Percentiles rank a stretch among this genome's conserved stretches.
These are phyloP conservation scores for Seriola aureovittata DNA, from an alignment of 2,113 vertebrate genomes.

Conservation along the genomic window DNA sequence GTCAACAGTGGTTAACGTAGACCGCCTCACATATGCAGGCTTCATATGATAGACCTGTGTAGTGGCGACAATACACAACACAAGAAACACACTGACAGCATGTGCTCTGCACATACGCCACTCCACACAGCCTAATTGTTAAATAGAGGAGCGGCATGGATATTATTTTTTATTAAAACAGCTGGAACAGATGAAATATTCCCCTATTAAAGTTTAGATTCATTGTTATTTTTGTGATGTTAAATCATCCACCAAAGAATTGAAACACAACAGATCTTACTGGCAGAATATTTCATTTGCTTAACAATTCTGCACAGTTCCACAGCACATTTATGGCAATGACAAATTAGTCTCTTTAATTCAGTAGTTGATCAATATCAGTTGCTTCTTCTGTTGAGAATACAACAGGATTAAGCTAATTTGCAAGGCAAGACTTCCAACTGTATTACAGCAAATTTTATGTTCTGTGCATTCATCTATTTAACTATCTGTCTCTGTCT, in stretches of 20 bases:
- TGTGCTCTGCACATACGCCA: background rate
- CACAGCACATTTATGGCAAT: background rate
- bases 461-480: background rate
- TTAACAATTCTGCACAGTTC: background rate
- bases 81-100: conserved; percentile 21
- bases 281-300: background rate
- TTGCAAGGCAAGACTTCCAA: background rate
- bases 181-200: background rate
- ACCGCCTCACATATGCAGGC: conserved; percentile 9
- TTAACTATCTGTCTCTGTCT: too few species aligned
- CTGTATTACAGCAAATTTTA: background rate
- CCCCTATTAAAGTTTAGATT: background rate
- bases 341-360: background rate
- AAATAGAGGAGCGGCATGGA: background rate
- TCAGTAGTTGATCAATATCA: background rate
- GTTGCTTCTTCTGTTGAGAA: background rate
- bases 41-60: conserved; percentile 18
- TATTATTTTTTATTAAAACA: background rate
- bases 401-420: background rate
- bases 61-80: conserved; percentile 30
- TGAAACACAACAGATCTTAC: background rate
- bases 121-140: background rate
- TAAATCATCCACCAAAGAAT: background rate
- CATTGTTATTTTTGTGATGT: background rate
- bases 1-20: conserved; percentile 36